A percentile compares a stretch with the other conserved stretches of the same genome.
phyloP scores from a whole-genome alignment of 2,113 vertebrate species.

The Erythrocercus mccallii region DNA sequence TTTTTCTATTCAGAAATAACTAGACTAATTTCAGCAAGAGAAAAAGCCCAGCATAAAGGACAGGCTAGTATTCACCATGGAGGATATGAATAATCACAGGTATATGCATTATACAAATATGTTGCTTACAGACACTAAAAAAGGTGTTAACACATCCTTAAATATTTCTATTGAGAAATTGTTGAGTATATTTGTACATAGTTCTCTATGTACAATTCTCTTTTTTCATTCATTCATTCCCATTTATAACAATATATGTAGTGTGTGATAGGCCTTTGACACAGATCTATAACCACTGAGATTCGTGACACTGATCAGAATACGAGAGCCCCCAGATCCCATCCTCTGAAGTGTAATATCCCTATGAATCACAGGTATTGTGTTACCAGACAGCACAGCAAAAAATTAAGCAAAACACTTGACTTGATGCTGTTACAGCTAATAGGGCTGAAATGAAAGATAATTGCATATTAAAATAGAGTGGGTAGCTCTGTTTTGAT shows the following conservation, averaged over 20 bases:
- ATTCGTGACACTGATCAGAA: neutral
- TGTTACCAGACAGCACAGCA: neutral
- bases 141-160: neutral
- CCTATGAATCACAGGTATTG: neutral
- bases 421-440: neutral
- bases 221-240: neutral
- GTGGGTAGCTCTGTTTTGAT: constrained; percentile 55
- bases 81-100: neutral
- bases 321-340: neutral
- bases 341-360: neutral
- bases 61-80: neutral
- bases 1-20: neutral
- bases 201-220: neutral
- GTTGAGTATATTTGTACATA: neutral
- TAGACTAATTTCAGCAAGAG: neutral
- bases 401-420: constrained; percentile 1
- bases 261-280: neutral
- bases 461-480: constrained; percentile 52
- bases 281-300: fast-evolving
- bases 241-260: neutral
- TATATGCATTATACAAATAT: neutral
- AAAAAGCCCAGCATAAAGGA: neutral
- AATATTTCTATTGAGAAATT: neutral
- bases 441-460: constrained; percentile 41
- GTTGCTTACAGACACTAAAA: neutral